A percentile compares a stretch with the other conserved stretches of the same genome.
These are phyloP conservation scores for Ateles fusciceps DNA, from an alignment of 2,797 vertebrate genomes.

Conservation along the genomic window DNA sequence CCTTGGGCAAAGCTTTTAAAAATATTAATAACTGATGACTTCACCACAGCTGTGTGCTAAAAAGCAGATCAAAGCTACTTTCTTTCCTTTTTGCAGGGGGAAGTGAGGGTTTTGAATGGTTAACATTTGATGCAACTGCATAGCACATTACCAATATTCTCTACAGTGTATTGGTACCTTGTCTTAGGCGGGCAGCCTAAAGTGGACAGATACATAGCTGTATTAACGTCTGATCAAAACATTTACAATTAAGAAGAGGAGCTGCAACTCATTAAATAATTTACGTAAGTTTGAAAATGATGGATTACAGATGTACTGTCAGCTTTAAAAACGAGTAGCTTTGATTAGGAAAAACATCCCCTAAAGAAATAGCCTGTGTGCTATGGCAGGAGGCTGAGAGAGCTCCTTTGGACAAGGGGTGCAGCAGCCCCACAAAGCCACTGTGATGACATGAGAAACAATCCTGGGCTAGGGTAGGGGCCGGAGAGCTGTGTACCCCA, in stretches of 20 bases:
- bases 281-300: conserved; percentile 24
- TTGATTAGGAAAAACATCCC: background rate
- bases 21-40: conserved; percentile 74
- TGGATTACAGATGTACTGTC: background rate
- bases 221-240: background rate
- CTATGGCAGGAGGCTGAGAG: background rate
- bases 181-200: background rate
- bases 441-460: background rate
- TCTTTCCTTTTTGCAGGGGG: conserved; percentile 15
- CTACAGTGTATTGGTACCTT: background rate
- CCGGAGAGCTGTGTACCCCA: background rate
- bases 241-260: background rate
- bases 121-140: background rate
- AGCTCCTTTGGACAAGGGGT: too few species aligned
- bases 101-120: background rate
- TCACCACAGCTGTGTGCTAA: conserved; percentile 47
- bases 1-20: conserved; percentile 71
- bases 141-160: background rate
- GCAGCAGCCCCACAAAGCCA: background rate
- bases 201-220: background rate
- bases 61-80: conserved; percentile 34
- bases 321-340: background rate
- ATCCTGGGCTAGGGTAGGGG: too few species aligned
- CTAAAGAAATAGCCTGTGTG: background rate
- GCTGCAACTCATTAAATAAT: background rate